Percentiles rank a stretch among this genome's conserved stretches.
These are phyloP conservation scores for Scaptomyza tumidula DNA, from an alignment of 2,888 invertebrate genomes.

Conservation along the genomic window DNA sequence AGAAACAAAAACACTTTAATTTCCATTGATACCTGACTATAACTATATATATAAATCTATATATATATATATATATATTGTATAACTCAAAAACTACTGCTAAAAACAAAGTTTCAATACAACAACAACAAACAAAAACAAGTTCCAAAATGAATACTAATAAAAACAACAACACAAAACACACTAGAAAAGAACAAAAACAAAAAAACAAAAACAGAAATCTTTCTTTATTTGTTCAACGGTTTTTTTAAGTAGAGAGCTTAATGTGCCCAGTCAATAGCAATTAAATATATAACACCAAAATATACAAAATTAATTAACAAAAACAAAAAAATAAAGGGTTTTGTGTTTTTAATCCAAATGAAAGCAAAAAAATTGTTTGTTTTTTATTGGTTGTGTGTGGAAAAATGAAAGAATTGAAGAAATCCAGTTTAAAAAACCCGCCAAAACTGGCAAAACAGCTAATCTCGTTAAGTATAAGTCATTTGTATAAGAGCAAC, in stretches of 20 bases:
- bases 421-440: background rate
- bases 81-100: constrained; percentile 53
- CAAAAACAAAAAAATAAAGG: constrained; percentile 56
- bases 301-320: constrained; percentile 63
- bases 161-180: constrained; percentile 10
- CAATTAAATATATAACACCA: constrained; percentile 67
- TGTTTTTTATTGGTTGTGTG: background rate
- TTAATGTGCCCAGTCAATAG: constrained; percentile 78
- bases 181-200: constrained; percentile 31
- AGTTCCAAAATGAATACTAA: constrained; percentile 20
- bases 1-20: constrained; percentile 50
- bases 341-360: constrained; percentile 53
- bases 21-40: constrained; percentile 78
- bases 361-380: background rate
- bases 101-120: constrained; percentile 65
- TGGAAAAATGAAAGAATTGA: background rate
- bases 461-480: too few relatives aligned
- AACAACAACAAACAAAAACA: constrained; percentile 24
- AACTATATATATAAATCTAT: constrained; percentile 36
- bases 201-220: constrained; percentile 29
- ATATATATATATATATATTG: constrained; percentile 18
- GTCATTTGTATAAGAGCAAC: too few relatives aligned
- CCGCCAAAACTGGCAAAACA: background rate
- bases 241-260: constrained; percentile 74
- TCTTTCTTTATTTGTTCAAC: constrained; percentile 35